Evolutionary conservation across 2,888 invertebrate species (phyloP), one percentile per base, ranked within the genome.

Genomic region (Coelogynopora nodosa): DNA sequence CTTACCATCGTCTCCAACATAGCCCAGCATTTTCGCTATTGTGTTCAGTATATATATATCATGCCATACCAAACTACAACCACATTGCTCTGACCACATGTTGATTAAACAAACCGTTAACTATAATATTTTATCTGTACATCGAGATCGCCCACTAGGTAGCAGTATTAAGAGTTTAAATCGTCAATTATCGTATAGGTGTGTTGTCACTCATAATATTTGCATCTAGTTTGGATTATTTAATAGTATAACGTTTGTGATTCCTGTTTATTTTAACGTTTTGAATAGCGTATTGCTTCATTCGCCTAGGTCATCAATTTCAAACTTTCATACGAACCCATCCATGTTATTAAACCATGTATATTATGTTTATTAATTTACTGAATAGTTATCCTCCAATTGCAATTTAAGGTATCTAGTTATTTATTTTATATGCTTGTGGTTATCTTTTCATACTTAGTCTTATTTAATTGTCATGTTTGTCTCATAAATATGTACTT

Each of bases 321-420:
- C 74, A 74, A n/a, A 26, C 23, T 26, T 74, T n/a, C 23, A 74
- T 74, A 23, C 5, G 18, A 74, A 23, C 18, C 5, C 5, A n/a
- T 5, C 74, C 74, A 74, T 74, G 74, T 74, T 74, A 23, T 74
- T 13, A 2, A 74, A 13, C 23, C 23, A 2, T 74, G 74, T 74
- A 74, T 74, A 74, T 74, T 74, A 74, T 74, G 74, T 74, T 74
- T 74, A 74, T 74, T 74, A 26, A 74, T 74, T 74, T n/a, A 74
- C 23, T 74, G 5, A 74, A 2, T 74, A 74, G 74, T 74, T 74
- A 74, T 23, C 74, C 18, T 74, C 74, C 74, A 5, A 5, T 74
- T 74, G 74, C 74, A 74, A 74, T 74, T 74, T 74, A n/a, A 74
- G 74, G 74, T 74, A 74, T 74, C 74, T 74, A 74, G 74, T 74